A percentile compares a stretch with the other conserved stretches of the same genome.
phyloP scores from a whole-genome alignment of 2,113 vertebrate species.

The Casuarius casuarius region DNA sequence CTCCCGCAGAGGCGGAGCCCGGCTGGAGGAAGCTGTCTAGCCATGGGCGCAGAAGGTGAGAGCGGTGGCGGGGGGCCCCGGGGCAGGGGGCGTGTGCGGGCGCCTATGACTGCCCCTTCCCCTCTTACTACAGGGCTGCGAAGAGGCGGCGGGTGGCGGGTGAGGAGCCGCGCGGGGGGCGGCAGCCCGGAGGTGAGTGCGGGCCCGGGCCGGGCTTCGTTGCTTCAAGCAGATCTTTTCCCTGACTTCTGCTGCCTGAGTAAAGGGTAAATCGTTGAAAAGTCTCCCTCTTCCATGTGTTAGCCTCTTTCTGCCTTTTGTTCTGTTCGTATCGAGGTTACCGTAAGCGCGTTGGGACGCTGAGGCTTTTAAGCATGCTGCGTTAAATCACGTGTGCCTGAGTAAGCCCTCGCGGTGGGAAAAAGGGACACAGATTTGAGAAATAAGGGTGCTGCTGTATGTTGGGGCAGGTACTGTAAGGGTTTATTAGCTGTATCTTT shows the following conservation, averaged over 20 bases:
- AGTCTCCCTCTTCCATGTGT: fast-evolving
- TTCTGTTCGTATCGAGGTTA: fast-evolving
- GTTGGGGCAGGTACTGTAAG: fast-evolving
- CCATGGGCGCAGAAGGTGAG: constrained; percentile 86
- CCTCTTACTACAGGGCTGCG: constrained; percentile 62
- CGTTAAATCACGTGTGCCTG: fast-evolving
- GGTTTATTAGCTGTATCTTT: background rate
- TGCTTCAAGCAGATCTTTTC: no score
- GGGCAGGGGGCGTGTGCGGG: constrained; percentile 11
- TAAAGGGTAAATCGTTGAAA: background rate
- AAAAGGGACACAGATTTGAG: background rate
- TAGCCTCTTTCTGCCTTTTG: fast-evolving
- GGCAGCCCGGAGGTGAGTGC: background rate
- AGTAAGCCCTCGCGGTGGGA: fast-evolving
- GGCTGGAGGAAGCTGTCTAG: constrained; percentile 85
- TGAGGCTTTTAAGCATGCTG: fast-evolving
- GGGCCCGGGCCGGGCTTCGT: fast-evolving
- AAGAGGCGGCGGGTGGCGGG: constrained; percentile 60
- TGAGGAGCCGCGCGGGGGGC: background rate
- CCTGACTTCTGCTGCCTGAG: background rate
- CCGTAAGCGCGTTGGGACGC: background rate
- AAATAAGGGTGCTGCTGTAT: fast-evolving
- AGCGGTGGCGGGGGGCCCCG: constrained; percentile 27
- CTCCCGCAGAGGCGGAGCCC: constrained; percentile 16
- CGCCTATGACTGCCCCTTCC: background rate